Evolutionary conservation across 2,888 invertebrate genomes (phyloP), one percentile per base, ranked within the genome.

Genomic region (Eristalis intricaria): DNA sequence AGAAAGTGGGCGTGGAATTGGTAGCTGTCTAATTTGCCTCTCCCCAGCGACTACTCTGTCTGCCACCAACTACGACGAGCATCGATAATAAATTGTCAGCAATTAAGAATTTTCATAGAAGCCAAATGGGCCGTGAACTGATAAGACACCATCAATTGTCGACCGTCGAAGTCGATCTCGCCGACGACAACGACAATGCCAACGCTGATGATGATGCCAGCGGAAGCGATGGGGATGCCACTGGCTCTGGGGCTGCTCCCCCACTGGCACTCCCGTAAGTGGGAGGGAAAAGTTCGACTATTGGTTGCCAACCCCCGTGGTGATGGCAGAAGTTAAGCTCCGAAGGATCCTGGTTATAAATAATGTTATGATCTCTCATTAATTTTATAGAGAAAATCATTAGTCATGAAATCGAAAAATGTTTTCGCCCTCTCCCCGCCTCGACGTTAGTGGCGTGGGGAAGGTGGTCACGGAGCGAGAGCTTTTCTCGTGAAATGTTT

Each of bases 311-410:
- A 8, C 50, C 50, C 32, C 63, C 63, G 68, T 35, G 69, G 50
- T 64, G 56, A 43, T 64, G 70, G 58, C 58, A 64, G 32, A 71
- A 71, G 78, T 65, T 71, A 71, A 81, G 68, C 66, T 80, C 22
- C 81, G 4, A 85, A 60, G 50, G 73, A 69, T 76, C 60, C 23
- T 11, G 26, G 29, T 58, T 75, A 87, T 87, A 80, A 87, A 87
- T 84, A 86, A 90, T 89, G 89, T 91, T 91, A 91, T 91, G 90
- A 91, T 69, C 90, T 86, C 89, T 90, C 91, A 91, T 92, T 92
- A 90, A 92, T 91, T 91, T 91, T 90, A 91, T 91, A 89, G 88
- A 89, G 90, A 90, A 91, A 90, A 89, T 91, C 91, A 91, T 91
- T 91, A 91, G 91, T 91, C 91, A 91, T 89, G 91, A 90, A 90